Evolutionary conservation across 2,113 vertebrate genomes (phyloP).

Genomic region (Tupaia tana): DNA sequence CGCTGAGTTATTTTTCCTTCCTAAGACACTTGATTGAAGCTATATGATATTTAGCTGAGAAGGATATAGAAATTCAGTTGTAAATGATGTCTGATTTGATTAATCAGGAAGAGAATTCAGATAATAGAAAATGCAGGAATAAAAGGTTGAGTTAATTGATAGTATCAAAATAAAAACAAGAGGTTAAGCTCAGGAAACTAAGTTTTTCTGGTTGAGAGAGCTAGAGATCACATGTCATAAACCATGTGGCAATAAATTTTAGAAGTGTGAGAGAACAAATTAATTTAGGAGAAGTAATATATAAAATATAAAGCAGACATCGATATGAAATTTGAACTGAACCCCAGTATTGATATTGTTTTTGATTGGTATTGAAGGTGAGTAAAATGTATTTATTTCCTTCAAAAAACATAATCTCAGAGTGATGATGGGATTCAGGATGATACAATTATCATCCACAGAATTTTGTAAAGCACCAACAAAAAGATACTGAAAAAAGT

Average conservation of each 20-base stretch:
- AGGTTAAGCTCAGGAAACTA: not conserved
- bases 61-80: not conserved
- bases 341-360: not conserved
- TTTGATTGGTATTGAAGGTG: not conserved
- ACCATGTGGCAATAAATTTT: not conserved
- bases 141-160: not conserved
- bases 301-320: not conserved
- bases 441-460: not conserved
- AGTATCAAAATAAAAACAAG: not conserved
- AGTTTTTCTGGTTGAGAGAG: not conserved
- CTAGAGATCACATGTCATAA: not conserved
- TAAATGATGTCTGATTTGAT: not conserved
- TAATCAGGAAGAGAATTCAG: conserved; percentile 1
- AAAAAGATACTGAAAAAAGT: not conserved
- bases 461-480: not conserved
- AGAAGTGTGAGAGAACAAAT: not conserved
- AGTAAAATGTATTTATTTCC: not conserved
- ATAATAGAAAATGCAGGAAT: not conserved
- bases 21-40: not conserved
- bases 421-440: not conserved
- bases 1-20: not conserved
- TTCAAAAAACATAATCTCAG: not conserved
- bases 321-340: conserved; percentile 1
- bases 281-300: not conserved
- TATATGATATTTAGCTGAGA: not conserved